Evolutionary conservation across 2,888 invertebrate species (phyloP).

Genomic region (Pristionchus exspectatus): DNA sequence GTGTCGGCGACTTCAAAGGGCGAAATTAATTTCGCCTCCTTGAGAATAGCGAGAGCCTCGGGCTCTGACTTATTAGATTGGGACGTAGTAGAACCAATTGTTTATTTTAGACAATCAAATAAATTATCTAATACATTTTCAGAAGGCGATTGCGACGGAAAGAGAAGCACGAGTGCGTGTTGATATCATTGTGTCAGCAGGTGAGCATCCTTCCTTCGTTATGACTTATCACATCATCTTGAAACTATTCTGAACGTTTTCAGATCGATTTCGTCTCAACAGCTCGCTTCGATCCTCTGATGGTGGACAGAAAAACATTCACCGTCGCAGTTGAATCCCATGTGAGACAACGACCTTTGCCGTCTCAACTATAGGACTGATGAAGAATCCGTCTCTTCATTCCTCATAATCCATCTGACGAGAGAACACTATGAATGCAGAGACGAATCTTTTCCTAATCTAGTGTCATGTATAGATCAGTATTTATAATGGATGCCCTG

Average conservation of each 20-base stretch:
- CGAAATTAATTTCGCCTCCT: not conserved
- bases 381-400: not conserved
- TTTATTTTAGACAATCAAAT: not conserved
- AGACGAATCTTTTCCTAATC: no score
- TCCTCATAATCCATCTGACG: no score
- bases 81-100: not conserved
- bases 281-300: conserved; percentile 65
- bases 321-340: conserved; percentile 75
- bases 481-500: no score
- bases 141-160: conserved; percentile 52
- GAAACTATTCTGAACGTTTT: not conserved
- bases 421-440: no score
- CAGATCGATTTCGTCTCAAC: conserved; percentile 71
- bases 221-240: not conserved
- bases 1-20: conserved; percentile 28
- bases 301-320: conserved; percentile 69
- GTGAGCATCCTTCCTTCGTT: not conserved
- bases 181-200: conserved; percentile 74
- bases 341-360: conserved; percentile 58
- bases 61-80: not conserved
- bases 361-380: not conserved
- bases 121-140: not conserved
- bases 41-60: not conserved
- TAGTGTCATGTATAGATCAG: no score
- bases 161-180: conserved; percentile 73